Percentiles rank a stretch among this genome's conserved stretches.
phyloP scores from a whole-genome alignment of 1,140 invertebrate genomes.

The Nylanderia fulva region DNA sequence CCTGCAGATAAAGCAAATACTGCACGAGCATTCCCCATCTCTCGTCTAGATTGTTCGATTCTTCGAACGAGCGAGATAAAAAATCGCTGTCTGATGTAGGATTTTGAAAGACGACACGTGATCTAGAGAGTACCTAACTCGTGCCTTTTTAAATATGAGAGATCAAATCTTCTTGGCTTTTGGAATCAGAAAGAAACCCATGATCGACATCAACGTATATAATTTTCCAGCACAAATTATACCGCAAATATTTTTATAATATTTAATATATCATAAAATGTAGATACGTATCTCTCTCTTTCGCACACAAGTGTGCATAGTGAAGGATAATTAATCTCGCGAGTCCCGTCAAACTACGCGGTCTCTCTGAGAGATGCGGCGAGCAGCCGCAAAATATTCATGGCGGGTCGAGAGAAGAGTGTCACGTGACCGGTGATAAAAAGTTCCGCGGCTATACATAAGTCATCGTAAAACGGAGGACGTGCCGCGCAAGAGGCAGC shows the following conservation, averaged over 20 bases:
- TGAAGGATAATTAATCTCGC: slow-evolving; percentile 6
- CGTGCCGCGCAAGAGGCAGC: not conserved
- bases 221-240: not conserved
- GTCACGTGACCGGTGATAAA: slow-evolving; percentile 50
- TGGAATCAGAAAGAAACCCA: too few relatives aligned
- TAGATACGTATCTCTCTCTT: not conserved
- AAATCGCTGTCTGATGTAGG: slow-evolving; percentile 14
- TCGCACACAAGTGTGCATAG: not conserved
- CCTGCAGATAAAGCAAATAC: slow-evolving; percentile 57
- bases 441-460: slow-evolving; percentile 55
- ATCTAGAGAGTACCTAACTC: not conserved
- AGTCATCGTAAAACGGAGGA: slow-evolving; percentile 46
- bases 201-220: too few relatives aligned
- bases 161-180: not conserved
- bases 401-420: slow-evolving; percentile 36
- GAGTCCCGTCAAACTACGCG: slow-evolving; percentile 1
- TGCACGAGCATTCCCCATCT: slow-evolving; percentile 26
- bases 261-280: not conserved
- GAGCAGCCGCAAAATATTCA: slow-evolving; percentile 40
- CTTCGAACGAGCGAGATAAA: slow-evolving; percentile 35
- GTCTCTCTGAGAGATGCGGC: not conserved
- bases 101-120: slow-evolving; percentile 6
- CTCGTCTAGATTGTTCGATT: slow-evolving; percentile 31
- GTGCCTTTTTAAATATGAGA: not conserved
- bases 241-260: not conserved